These are phyloP conservation scores for Ephydatia muelleri DNA, from an alignment of 37 sponge, comb jelly and placozoan genomes.

Conservation along the genomic window DNA sequence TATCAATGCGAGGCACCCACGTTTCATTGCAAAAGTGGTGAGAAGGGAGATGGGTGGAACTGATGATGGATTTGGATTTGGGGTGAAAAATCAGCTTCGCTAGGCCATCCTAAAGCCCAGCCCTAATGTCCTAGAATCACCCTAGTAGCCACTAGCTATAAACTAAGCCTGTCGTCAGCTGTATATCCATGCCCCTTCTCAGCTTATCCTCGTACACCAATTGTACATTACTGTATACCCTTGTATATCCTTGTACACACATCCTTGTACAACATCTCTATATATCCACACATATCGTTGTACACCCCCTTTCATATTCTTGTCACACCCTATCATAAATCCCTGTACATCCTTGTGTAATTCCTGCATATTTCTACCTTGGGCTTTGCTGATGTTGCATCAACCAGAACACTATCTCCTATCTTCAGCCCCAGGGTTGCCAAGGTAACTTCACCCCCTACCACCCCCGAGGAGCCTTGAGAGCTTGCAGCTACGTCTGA, in stretches of 20 bases:
- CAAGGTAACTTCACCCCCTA: slow-evolving; percentile 38
- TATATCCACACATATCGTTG: neutral
- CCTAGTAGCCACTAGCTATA: too few relatives aligned
- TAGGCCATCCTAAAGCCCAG: too few relatives aligned
- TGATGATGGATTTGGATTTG: too few relatives aligned
- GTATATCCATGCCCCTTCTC: too few relatives aligned
- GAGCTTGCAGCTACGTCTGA: slow-evolving; percentile 4
- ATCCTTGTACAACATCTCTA: slow-evolving; percentile 15
- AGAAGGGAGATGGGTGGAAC: too few relatives aligned
- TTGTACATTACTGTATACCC: neutral
- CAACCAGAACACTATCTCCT: slow-evolving; percentile 59
- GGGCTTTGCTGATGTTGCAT: slow-evolving; percentile 38
- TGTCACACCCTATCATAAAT: neutral
- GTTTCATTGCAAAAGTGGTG: too few relatives aligned
- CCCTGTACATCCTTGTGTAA: neutral
- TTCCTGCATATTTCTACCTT: slow-evolving; percentile 30
- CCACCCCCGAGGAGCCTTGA: neutral
- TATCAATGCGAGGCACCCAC: too few relatives aligned
- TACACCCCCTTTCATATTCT: neutral
- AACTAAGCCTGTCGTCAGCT: too few relatives aligned
- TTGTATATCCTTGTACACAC: slow-evolving; percentile 55
- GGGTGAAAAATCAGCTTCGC: too few relatives aligned
- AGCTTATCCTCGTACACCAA: too few relatives aligned
- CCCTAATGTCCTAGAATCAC: too few relatives aligned
- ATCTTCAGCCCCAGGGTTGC: slow-evolving; percentile 53